Base-by-base conservation (phyloP, 1,140 invertebrate genomes). In the Megalopta genalis region DNA sequence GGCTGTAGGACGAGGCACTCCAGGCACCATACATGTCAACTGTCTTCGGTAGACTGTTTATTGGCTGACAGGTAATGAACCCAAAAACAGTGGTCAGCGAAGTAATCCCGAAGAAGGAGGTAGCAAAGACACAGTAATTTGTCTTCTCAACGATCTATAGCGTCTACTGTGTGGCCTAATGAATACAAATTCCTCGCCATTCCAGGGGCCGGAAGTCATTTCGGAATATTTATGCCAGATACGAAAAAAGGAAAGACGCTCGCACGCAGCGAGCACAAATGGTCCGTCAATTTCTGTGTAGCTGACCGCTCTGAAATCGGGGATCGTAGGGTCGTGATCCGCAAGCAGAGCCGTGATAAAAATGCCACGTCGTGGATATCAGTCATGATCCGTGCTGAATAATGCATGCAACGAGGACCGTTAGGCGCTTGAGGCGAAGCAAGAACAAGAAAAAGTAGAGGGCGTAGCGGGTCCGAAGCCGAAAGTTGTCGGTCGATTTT, bases 311-410 rank as follows among this genome's bases (percentile, higher is more conserved):
- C 9, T 7, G 68, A 75, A 78, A 85, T 84, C 81, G 81, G 64
- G 65, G 75, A 83, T 88, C 72, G 76, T n/a, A 42, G 32, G 71
- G 65, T 70, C 82, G 85, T 86, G 87, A 87, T 79, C 75, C 63
- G 87, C 85, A 88, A 86, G 81, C 83, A 46, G 79, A 87, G 85
- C 83, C 81, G 75, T 59, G 59, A 60, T 85, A 90, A 90, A 89
- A 88, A 86, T 90, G 81, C 80, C 90, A 91, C 91, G 90, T 91
- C 85, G 83, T 42, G 80, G 79, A 85, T 88, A 92, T 92, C 90
- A 89, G 87, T 92, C 90, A 91, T 89, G 88, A 90, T 89, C 80
- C 82, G n/a, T 69, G 78, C 84, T 92, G 90, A 92, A 91, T 92
- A 92, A 92, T 91, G 87, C 88, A 92, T 90, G 85, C 72, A 77